Evolutionary conservation across 2,888 invertebrate species (phyloP), one percentile per base, ranked within the genome.

Genomic region (Tolmerus cingulatus): DNA sequence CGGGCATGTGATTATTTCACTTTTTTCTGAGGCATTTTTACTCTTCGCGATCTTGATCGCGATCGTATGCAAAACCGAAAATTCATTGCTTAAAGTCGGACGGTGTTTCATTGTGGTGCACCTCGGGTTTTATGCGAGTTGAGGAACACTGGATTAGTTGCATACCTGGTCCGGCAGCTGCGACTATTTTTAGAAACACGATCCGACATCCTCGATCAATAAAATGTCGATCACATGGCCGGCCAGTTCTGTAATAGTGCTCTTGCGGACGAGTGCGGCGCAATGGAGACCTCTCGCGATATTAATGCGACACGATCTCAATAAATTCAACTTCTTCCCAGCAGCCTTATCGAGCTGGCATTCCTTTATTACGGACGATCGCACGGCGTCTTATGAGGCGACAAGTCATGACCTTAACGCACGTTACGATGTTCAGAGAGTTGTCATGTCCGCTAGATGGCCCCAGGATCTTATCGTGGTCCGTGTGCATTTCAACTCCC

Each of bases 321-420:
- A 79, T 79, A 79, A 79, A 79, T 79, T 79, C 79, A 46, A 79
- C 51, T 79, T 79, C 79, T 46, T 76, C 37, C 76, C 79, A 46
- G 55, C 51, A 79, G 4, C 46, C 51, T 79, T 46, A 46, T 51
- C 51, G 27, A 55, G 46, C 23, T 46, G 79, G 46, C 27, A 46
- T 46, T 79, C 79, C 79, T 79, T 79, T 79, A 79, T 79, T 79
- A 79, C n/a, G 79, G 30, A 23, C 51, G 66, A 51, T 51, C 66
- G 23, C 2, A 66, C 19, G 66, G 66, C 66, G 66, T 46, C 30
- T 79, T 79, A 79, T 79, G 79, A 79, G 79, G 55, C 66, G 66
- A 66, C 79, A 79, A 79, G 79, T 79, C 79, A 79, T 79, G 79
- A 79, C 79, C 79, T 79, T 79, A 79, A 79, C 79, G 51, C 79